Conservation (phyloP, 2,797 vertebrate species). For the Semaprochilodus insignis region DNA sequence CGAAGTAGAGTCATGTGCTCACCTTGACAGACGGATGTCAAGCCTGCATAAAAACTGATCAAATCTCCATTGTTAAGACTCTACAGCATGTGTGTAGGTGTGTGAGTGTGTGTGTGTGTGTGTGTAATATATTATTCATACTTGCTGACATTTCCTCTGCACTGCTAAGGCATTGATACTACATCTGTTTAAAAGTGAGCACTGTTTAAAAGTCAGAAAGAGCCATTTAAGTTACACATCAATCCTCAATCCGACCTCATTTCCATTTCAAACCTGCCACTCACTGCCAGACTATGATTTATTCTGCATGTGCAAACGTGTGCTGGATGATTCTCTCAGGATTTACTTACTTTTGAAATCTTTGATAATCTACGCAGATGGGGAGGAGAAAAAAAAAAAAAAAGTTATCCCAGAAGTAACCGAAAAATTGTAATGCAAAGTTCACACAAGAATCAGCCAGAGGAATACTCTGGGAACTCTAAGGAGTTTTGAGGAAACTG, state of each 20-base stretch:
- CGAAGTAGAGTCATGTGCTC: background rate
- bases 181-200: slow-evolving; percentile 23
- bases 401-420: background rate
- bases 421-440: background rate
- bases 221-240: slow-evolving; percentile 26
- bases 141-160: slow-evolving; percentile 16
- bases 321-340: background rate
- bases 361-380: background rate
- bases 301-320: slow-evolving; percentile 7
- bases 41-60: background rate
- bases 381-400: background rate
- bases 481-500: background rate
- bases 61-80: background rate
- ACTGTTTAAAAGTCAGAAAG: slow-evolving; percentile 14
- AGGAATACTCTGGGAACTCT: background rate
- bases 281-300: slow-evolving; percentile 18
- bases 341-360: background rate
- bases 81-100: background rate
- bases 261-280: slow-evolving; percentile 45
- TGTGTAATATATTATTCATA: slow-evolving; percentile 31
- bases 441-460: background rate
- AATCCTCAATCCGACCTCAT: slow-evolving; percentile 23
- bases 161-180: slow-evolving; percentile 19
- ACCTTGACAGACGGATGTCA: slow-evolving; percentile 24
- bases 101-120: background rate